Conservation (phyloP, 2,797 vertebrate species). For the Cheirogaleus major region DNA sequence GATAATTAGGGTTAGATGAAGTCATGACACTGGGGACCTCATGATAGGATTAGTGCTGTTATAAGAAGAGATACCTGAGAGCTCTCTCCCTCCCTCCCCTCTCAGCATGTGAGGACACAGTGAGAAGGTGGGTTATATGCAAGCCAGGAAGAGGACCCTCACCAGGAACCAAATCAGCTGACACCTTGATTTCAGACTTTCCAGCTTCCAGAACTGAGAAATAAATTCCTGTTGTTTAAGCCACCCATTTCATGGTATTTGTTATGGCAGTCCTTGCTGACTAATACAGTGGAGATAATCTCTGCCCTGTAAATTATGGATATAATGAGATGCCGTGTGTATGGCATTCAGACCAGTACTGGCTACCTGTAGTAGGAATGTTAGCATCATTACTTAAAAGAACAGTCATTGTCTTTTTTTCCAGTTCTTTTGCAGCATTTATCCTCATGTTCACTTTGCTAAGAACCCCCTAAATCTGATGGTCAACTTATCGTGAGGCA, state of each 20-base stretch:
- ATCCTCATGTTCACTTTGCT: neutral
- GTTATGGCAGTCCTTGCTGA: neutral
- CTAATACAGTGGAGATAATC: neutral
- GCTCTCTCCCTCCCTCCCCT: too few species aligned
- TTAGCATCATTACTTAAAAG: conserved; percentile 7
- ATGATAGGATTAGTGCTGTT: neutral
- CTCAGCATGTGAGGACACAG: neutral
- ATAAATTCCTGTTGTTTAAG: conserved; percentile 32
- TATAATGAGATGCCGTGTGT: neutral
- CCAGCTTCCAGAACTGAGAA: neutral
- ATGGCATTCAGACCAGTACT: neutral
- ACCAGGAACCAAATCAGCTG: neutral
- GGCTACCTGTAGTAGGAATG: neutral
- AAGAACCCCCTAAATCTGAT: neutral
- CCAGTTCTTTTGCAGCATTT: neutral
- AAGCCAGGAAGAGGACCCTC: neutral
- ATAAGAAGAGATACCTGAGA: neutral
- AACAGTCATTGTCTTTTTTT: neutral
- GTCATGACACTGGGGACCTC: neutral
- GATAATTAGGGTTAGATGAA: neutral
- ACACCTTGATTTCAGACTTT: neutral
- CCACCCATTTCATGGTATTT: neutral
- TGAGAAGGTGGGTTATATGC: neutral
- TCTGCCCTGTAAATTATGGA: neutral
- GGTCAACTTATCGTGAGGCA: neutral